Conservation (phyloP, 2,113 vertebrate species). For the Oreocharis arfaki region DNA sequence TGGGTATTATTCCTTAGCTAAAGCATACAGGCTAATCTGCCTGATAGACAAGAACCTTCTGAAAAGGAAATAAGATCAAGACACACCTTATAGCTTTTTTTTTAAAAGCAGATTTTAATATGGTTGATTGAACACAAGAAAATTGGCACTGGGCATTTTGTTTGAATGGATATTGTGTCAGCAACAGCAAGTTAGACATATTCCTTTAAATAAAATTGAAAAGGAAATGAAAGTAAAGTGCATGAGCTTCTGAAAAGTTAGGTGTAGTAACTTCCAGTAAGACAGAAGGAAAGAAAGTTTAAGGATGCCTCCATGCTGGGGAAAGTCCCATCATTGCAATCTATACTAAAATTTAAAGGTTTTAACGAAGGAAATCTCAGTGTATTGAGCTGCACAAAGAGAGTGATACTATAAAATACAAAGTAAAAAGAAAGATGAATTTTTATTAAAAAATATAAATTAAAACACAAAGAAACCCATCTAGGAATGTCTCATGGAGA, state of each 20-base stretch:
- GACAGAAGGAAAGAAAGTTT: background rate
- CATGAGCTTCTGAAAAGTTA: background rate
- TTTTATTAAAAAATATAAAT: background rate
- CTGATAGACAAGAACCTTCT: background rate
- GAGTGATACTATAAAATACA: background rate
- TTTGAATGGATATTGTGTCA: background rate
- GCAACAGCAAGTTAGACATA: background rate
- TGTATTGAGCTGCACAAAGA: background rate
- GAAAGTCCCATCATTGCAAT: background rate
- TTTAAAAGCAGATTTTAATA: background rate
- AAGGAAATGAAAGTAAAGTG: background rate
- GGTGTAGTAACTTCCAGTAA: background rate
- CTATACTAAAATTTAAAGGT: background rate
- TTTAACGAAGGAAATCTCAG: background rate
- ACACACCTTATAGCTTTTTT: background rate
- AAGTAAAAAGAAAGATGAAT: background rate
- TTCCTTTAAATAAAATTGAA: background rate
- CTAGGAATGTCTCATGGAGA: background rate
- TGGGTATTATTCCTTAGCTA: conserved; percentile 18
- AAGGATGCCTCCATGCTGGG: background rate
- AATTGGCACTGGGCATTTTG: background rate
- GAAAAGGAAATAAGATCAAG: background rate
- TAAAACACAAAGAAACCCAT: background rate
- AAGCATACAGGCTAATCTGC: background rate
- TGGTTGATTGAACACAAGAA: background rate